Percentiles rank a stretch among this genome's conserved stretches.
Conservation (phyloP, 1,140 invertebrate species). For the Grapholita molesta region DNA sequence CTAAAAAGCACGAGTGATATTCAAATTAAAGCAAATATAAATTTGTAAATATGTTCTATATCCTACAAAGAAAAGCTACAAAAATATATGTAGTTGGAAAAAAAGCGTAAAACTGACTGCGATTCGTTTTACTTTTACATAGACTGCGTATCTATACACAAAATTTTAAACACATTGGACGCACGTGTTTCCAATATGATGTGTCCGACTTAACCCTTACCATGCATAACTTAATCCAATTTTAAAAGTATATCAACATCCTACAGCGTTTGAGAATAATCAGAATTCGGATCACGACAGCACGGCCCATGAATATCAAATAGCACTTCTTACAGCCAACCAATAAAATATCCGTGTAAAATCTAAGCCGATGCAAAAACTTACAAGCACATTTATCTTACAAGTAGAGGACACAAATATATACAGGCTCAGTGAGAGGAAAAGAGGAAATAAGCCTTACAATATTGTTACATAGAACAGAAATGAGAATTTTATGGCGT, state of each 20-base stretch:
- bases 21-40: too few relatives aligned
- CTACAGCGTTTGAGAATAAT: neutral
- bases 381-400: neutral
- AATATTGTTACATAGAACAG: too few relatives aligned
- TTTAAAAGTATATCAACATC: constrained; percentile 12
- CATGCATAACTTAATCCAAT: constrained; percentile 7
- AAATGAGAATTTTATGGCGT: too few relatives aligned
- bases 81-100: too few relatives aligned
- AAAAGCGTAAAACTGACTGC: too few relatives aligned
- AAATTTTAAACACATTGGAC: neutral
- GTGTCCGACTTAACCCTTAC: neutral
- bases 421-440: too few relatives aligned
- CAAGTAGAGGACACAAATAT: neutral
- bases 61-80: too few relatives aligned
- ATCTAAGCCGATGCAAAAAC: neutral
- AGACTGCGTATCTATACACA: neutral
- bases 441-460: too few relatives aligned
- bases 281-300: neutral
- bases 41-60: too few relatives aligned
- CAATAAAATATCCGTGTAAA: constrained; percentile 5
- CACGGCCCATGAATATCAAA: constrained; percentile 6
- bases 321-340: neutral
- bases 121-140: too few relatives aligned
- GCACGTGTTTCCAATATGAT: neutral
- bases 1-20: too few relatives aligned